Percentiles rank a stretch among this genome's conserved stretches.
These are phyloP conservation scores for Ridgeia piscesae DNA, from an alignment of 1,140 invertebrate genomes.

Conservation along the genomic window DNA sequence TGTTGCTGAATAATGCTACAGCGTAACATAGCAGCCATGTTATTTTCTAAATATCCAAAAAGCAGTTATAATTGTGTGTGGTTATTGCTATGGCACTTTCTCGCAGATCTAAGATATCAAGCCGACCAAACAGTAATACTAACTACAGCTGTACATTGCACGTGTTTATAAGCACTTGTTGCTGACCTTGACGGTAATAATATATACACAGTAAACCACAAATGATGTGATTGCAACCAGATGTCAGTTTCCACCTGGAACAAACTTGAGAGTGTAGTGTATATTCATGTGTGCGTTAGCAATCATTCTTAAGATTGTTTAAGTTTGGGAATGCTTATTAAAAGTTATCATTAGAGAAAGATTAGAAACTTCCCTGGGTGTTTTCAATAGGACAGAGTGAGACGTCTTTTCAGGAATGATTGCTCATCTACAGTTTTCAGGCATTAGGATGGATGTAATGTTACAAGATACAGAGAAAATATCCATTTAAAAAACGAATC, in stretches of 20 bases:
- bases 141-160: neutral
- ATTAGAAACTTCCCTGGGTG: neutral
- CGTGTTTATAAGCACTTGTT: neutral
- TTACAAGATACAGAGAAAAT: neutral
- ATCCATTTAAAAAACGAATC: neutral
- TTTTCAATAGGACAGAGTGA: neutral
- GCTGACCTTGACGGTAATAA: neutral
- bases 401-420: neutral
- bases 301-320: neutral
- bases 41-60: neutral
- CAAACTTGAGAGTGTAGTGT: neutral
- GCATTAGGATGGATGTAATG: neutral
- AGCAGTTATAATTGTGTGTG: neutral
- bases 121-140: neutral
- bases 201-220: neutral
- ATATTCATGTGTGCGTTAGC: neutral
- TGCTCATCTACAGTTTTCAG: neutral
- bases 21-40: neutral
- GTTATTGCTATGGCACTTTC: constrained; percentile 1
- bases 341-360: neutral
- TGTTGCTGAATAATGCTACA: neutral
- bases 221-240: neutral
- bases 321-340: neutral
- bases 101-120: neutral
- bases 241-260: neutral